A percentile compares a stretch with the other conserved stretches of the same genome.
These are phyloP conservation scores for Scolopax mira DNA, from an alignment of 2,113 vertebrate species.

Conservation along the genomic window DNA sequence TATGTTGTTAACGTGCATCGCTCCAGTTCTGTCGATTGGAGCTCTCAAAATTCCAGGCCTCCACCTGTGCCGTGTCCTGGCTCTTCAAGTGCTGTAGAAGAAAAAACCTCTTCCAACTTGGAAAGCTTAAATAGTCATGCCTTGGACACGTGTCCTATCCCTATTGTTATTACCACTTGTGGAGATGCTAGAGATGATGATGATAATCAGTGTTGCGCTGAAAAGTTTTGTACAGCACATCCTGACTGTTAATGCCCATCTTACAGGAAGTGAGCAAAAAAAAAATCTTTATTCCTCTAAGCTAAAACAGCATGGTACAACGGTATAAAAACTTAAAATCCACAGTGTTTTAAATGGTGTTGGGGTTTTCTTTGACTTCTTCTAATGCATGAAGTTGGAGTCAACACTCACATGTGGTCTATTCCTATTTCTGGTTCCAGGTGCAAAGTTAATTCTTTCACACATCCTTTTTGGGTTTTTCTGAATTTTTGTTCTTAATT, in stretches of 20 bases:
- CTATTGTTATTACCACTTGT: conserved; percentile 25
- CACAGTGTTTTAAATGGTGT: not conserved
- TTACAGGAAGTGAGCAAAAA: conserved; percentile 66
- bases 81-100: conserved; percentile 42
- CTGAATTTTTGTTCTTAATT: not conserved
- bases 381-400: not conserved
- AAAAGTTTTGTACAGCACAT: not conserved
- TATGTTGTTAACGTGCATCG: conserved; percentile 72
- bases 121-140: not conserved
- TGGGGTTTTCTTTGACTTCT: not conserved
- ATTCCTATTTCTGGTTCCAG: not conserved
- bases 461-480: not conserved
- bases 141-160: not conserved
- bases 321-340: not conserved
- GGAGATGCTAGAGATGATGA: conserved; percentile 47
- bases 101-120: conserved; percentile 40
- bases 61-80: conserved; percentile 68
- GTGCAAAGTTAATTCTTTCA: not conserved
- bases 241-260: not conserved
- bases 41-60: conserved; percentile 67
- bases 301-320: not conserved
- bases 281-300: not conserved
- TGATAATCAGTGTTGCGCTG: conserved; percentile 6
- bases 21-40: conserved; percentile 81
- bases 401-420: not conserved